Evolutionary conservation across 1,140 invertebrate species (phyloP), one percentile per base, ranked within the genome.

Genomic region (Eupeodes corollae): DNA sequence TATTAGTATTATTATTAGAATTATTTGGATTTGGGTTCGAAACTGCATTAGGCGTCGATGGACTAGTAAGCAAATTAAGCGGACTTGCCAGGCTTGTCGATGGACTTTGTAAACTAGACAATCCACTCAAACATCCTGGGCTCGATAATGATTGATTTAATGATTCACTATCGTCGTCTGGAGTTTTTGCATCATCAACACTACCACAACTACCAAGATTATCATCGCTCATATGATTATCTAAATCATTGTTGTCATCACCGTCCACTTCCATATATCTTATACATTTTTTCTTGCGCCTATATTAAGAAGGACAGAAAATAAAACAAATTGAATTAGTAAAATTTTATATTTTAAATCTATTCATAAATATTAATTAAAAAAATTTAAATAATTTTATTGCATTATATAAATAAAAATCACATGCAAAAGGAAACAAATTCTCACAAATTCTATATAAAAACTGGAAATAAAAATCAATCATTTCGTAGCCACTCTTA

Each of bases 221-320:
- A 52, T 89, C 86, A 57, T 88, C 86, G 55, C 78, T 79, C 41
- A 74, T 69, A 43, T 70, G 67, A 42, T 67, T 67, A 44, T 73
- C 73, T 56, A 67, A 67, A 63, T 68, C 63, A 51, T 54, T 70
- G 10, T 79, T 71, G 65, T 84, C 75, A 58, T 83, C 75, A 68
- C 21, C 58, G n/a, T 60, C 45, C 18, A 79, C 79, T 75, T 80
- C 84, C 82, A 91, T 85, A 73, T 94, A 95, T 52, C 91, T 84
- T 69, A 95, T 90, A 78, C 92, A 97, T 76, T 95, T 96, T 77
- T 97, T 97, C 80, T 98, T 97, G 77, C 92, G 88, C 77, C 92
- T 96, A 46, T 11, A 16, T 21, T 42, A 31, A 48, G 43, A 31
- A 47, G 39, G 42, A 44, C 41, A 51, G 33, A 43, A 18, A 26